phyloP scores from a whole-genome alignment of 2,113 vertebrate species.

The Maccullochella peelii region DNA sequence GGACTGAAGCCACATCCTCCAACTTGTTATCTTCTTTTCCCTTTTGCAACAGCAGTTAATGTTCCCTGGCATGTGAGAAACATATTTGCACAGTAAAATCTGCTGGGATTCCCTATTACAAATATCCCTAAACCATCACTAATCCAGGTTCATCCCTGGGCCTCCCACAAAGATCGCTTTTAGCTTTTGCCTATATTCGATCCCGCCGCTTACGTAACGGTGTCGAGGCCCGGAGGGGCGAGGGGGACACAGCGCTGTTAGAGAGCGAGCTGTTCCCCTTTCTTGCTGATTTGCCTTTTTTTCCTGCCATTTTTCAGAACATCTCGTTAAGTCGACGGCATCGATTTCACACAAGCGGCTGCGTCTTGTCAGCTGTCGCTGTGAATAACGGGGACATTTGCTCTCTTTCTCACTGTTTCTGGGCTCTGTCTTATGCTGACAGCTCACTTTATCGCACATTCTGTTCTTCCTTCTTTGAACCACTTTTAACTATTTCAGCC shows the following conservation, averaged over 20 bases:
- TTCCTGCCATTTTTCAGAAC: conserved; percentile 46
- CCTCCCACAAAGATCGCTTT: conserved; percentile 51
- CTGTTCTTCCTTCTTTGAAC: conserved; percentile 2
- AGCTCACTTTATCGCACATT: not conserved
- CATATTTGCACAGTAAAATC: conserved; percentile 55
- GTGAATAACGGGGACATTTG: conserved; percentile 39
- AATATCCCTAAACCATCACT: conserved; percentile 65
- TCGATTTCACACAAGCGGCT: conserved; percentile 46
- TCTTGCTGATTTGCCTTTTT: conserved; percentile 48
- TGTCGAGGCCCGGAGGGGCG: not conserved
- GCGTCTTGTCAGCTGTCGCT: conserved; percentile 20
- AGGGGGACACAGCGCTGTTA: not conserved
- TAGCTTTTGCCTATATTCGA: conserved; percentile 33
- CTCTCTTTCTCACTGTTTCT: conserved; percentile 19
- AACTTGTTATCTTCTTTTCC: not conserved
- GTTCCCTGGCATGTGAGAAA: conserved; percentile 8
- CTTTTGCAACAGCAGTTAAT: not conserved
- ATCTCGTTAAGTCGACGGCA: conserved; percentile 52
- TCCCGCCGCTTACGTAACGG: conserved; percentile 41
- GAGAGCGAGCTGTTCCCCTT: conserved; percentile 26
- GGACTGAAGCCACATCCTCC: not conserved
- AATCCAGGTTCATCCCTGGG: conserved; percentile 67
- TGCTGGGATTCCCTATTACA: conserved; percentile 57
- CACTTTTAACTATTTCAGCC: not conserved
- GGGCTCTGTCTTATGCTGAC: conserved; percentile 4